These are phyloP conservation scores for Acanthacorydalis orientalis DNA, from an alignment of 2,888 invertebrate species.

Conservation along the genomic window DNA sequence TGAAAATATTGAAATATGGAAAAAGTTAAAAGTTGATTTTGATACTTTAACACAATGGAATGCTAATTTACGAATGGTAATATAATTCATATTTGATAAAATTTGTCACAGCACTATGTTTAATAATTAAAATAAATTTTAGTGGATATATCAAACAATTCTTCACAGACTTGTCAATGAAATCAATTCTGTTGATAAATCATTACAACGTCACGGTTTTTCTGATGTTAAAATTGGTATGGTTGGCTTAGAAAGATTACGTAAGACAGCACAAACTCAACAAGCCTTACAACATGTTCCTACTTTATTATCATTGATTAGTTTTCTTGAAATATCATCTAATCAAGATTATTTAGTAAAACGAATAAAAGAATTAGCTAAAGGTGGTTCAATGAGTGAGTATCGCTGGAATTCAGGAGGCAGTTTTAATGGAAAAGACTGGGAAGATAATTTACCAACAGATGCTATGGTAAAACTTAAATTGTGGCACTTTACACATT, in stretches of 20 bases:
- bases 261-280: slow-evolving; percentile 48
- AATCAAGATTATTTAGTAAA: slow-evolving; percentile 77
- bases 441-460: slow-evolving; percentile 72
- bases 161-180: slow-evolving; percentile 56
- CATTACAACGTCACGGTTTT: slow-evolving; percentile 50
- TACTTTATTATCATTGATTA: slow-evolving; percentile 44
- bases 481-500: background rate
- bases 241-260: slow-evolving; percentile 55
- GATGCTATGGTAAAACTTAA: slow-evolving; percentile 54
- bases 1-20: slow-evolving; percentile 33
- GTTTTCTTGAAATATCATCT: slow-evolving; percentile 63
- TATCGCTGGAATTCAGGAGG: slow-evolving; percentile 81
- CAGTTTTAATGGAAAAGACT: slow-evolving; percentile 49
- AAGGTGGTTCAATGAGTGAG: slow-evolving; percentile 74
- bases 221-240: slow-evolving; percentile 47
- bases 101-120: background rate
- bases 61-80: slow-evolving; percentile 56
- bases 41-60: slow-evolving; percentile 59
- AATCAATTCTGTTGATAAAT: slow-evolving; percentile 52
- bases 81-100: slow-evolving; percentile 7
- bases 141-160: slow-evolving; percentile 81
- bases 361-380: slow-evolving; percentile 59
- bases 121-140: slow-evolving; percentile 14
- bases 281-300: slow-evolving; percentile 34
- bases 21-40: slow-evolving; percentile 45